phyloP scores from a whole-genome alignment of 2,797 vertebrate genomes.

The Pachyuromys duprasi region DNA sequence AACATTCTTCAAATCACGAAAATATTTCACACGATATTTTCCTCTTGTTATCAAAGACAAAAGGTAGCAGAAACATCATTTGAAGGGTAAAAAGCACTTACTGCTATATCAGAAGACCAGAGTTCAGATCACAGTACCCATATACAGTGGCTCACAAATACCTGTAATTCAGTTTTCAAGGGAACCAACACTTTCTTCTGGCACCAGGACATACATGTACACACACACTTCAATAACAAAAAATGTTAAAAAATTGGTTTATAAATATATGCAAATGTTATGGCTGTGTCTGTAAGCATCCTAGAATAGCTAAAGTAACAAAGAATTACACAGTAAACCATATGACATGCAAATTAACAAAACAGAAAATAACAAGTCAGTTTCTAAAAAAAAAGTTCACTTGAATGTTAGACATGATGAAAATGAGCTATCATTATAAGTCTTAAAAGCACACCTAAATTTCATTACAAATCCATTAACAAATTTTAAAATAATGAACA shows the following conservation, averaged over 20 bases:
- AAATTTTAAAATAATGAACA: neutral
- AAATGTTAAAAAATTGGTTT: neutral
- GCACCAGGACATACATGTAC: neutral
- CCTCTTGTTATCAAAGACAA: neutral
- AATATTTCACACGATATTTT: neutral
- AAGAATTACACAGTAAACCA: neutral
- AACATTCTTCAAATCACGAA: neutral
- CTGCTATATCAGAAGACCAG: neutral
- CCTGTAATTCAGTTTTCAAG: neutral
- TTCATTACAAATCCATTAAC: constrained; percentile 20
- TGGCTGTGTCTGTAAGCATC: neutral
- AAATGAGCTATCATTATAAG: neutral
- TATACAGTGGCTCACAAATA: neutral
- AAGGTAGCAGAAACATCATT: neutral
- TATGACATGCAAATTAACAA: neutral
- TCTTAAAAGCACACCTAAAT: neutral
- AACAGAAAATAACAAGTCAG: neutral
- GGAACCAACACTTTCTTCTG: neutral
- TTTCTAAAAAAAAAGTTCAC: constrained; percentile 22
- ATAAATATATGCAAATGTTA: neutral
- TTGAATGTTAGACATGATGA: neutral
- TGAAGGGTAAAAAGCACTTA: neutral
- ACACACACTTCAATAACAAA: neutral
- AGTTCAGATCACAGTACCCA: neutral
- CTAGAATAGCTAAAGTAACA: neutral